Percentiles rank a stretch among this genome's conserved stretches.
Evolutionary conservation across 2,797 vertebrate species (phyloP).

Genomic region (Jordanella pulchra): DNA sequence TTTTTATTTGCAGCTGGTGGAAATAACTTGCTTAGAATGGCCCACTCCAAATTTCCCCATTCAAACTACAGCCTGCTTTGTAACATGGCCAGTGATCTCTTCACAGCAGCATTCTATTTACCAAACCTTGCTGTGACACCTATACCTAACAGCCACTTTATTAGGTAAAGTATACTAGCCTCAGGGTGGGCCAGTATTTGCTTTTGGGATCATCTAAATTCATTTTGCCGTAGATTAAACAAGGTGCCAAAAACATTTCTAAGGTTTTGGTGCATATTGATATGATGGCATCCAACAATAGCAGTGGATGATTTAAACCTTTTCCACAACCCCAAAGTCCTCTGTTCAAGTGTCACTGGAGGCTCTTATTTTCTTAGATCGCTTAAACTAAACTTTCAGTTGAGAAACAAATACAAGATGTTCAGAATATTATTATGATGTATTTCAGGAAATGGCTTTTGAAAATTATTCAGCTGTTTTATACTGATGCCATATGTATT

Average conservation of each 20-base stretch:
- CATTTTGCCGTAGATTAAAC: not conserved
- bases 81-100: no score
- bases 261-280: not conserved
- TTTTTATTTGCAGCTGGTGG: not conserved
- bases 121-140: not conserved
- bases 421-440: not conserved
- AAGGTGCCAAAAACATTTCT: not conserved
- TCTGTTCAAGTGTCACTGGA: not conserved
- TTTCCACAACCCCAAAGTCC: not conserved
- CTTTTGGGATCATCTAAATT: not conserved
- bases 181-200: not conserved
- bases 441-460: not conserved
- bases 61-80: not conserved
- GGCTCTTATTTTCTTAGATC: slow-evolving; percentile 4
- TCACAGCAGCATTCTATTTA: not conserved
- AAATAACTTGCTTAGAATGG: not conserved
- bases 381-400: not conserved
- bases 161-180: not conserved
- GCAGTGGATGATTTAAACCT: not conserved
- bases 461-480: not conserved
- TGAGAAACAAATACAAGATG: slow-evolving; percentile 4
- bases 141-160: not conserved
- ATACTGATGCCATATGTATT: not conserved
- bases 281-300: not conserved
- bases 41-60: not conserved